A percentile compares a stretch with the other conserved stretches of the same genome.
These are phyloP conservation scores for Campoplex capitator DNA, from an alignment of 2,888 invertebrate species.

Conservation along the genomic window DNA sequence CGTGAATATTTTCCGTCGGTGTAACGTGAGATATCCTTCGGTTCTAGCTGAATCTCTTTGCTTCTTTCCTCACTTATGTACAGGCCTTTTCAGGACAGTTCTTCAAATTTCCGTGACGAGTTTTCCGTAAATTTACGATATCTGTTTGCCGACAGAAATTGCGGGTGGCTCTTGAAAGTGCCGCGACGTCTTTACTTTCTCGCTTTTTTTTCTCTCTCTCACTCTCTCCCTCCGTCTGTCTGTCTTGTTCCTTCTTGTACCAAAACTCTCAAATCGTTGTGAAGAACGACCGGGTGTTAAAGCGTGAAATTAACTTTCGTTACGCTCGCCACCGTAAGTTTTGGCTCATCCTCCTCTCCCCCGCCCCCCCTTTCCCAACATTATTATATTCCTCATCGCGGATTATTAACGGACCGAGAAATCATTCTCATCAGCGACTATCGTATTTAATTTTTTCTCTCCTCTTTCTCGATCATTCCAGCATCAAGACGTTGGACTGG, in stretches of 20 bases:
- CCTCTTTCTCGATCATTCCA: neutral
- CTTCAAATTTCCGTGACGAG: slow-evolving; percentile 58
- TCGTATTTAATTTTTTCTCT: neutral
- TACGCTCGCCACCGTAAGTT: slow-evolving; percentile 61
- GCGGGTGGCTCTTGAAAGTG: slow-evolving; percentile 78
- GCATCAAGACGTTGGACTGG: no score
- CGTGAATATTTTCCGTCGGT: slow-evolving; percentile 41
- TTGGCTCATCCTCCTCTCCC: slow-evolving; percentile 9
- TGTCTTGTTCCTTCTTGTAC: slow-evolving; percentile 4
- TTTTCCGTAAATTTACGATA: slow-evolving; percentile 71
- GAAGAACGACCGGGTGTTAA: slow-evolving; percentile 42
- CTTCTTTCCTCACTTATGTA: neutral
- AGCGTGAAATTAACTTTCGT: slow-evolving; percentile 67
- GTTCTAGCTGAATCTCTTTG: neutral
- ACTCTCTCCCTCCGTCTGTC: neutral
- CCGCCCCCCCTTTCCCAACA: neutral
- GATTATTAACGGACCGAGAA: slow-evolving; percentile 10
- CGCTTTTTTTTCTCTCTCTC: neutral
- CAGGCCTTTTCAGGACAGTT: slow-evolving; percentile 25
- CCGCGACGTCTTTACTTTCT: slow-evolving; percentile 56
- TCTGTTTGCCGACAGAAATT: slow-evolving; percentile 81
- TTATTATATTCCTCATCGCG: slow-evolving; percentile 25
- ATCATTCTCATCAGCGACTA: slow-evolving; percentile 7
- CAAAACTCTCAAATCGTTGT: slow-evolving; percentile 10
- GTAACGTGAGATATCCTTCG: slow-evolving; percentile 41